phyloP scores from a whole-genome alignment of 2,113 vertebrate species.

The Tetrax tetrax region DNA sequence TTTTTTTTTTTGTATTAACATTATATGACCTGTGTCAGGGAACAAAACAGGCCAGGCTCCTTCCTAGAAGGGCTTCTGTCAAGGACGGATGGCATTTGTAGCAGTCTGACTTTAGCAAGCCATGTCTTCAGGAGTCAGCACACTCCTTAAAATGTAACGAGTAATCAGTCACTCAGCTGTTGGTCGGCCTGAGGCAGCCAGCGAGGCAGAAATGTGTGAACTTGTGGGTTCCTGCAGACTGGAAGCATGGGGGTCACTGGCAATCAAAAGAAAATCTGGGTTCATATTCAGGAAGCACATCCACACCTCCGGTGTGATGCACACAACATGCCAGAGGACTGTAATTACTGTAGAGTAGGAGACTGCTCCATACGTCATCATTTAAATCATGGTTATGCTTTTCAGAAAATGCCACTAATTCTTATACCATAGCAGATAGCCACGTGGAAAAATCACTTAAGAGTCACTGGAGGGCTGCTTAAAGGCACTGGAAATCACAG shows the following conservation, averaged over 20 bases:
- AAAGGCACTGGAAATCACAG: not conserved
- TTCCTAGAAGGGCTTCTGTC: not conserved
- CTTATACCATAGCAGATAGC: not conserved
- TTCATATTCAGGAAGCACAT: not conserved
- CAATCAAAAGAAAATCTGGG: not conserved
- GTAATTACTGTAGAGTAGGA: not conserved
- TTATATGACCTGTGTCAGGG: not conserved
- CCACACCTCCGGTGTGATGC: not conserved
- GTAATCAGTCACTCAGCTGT: not conserved
- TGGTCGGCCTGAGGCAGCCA: not conserved
- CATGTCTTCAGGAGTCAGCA: not conserved
- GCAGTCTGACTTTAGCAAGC: not conserved
- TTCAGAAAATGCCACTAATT: not conserved
- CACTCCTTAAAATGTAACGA: not conserved
- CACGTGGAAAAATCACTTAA: not conserved
- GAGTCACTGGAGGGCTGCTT: not conserved
- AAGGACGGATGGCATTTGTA: not conserved
- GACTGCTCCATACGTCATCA: not conserved
- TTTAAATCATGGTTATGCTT: not conserved
- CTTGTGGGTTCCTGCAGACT: not conserved
- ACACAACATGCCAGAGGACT: not conserved
- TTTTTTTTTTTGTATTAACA: not conserved
- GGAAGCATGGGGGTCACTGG: not conserved
- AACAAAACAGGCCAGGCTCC: not conserved
- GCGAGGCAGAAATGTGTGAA: not conserved